Conservation (phyloP, 1,140 invertebrate species). For the Drosophila oshimai region DNA sequence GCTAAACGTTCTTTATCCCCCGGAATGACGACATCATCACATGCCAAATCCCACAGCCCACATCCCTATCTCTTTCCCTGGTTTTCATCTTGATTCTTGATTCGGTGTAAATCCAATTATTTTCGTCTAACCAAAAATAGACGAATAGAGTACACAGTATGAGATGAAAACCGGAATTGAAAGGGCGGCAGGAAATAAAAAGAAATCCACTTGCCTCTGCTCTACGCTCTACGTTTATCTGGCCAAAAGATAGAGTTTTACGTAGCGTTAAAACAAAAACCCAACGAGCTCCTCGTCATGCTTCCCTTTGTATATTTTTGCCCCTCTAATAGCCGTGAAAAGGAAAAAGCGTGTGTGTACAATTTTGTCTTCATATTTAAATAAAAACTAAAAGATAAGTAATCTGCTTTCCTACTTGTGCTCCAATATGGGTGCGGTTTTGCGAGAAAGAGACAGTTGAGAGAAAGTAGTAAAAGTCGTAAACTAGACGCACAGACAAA, state of each 20-base stretch:
- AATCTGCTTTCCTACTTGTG: constrained; percentile 50
- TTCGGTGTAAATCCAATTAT: constrained; percentile 48
- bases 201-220: constrained; percentile 23
- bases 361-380: constrained; percentile 73
- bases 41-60: background rate
- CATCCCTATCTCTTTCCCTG: background rate
- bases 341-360: constrained; percentile 29
- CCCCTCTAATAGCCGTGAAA: background rate
- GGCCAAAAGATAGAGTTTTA: constrained; percentile 1
- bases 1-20: constrained; percentile 12
- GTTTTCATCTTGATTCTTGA: constrained; percentile 23
- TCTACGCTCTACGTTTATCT: constrained; percentile 5
- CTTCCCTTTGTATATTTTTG: background rate
- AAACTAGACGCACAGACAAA: constrained; percentile 37
- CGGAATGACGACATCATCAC: constrained; percentile 36
- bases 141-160: background rate
- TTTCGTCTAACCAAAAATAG: constrained; percentile 44
- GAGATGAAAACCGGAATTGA: constrained; percentile 3
- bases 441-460: constrained; percentile 6
- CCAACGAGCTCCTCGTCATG: background rate
- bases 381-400: constrained; percentile 77
- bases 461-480: constrained; percentile 45
- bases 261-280: background rate
- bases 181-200: constrained; percentile 30
- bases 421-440: constrained; percentile 67